Evolutionary conservation across 2,797 vertebrate species (phyloP).

Genomic region (Ceryle rudis): DNA sequence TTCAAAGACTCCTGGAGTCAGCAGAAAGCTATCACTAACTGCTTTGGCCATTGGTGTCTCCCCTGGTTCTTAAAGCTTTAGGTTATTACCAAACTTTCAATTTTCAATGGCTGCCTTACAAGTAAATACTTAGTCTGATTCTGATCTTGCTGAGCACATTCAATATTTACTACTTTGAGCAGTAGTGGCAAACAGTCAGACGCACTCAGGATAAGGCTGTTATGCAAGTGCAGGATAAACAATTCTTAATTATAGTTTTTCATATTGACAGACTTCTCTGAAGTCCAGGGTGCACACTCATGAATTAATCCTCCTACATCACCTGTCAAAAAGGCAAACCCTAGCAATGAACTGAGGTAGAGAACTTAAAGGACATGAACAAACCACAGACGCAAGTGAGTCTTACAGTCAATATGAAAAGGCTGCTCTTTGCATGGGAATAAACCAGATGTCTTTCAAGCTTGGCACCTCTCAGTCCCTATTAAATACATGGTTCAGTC

Average conservation of each 20-base stretch:
- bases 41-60: not conserved
- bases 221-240: not conserved
- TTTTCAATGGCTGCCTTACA: not conserved
- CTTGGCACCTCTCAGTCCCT: not conserved
- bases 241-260: constrained; percentile 22
- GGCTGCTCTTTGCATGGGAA: not conserved
- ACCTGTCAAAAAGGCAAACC: not conserved
- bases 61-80: not conserved
- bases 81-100: not conserved
- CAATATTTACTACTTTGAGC: not conserved
- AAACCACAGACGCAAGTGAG: not conserved
- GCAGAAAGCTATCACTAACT: not conserved
- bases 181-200: not conserved
- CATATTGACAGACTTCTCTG: not conserved
- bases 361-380: not conserved
- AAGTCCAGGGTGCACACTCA: not conserved
- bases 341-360: not conserved
- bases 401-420: not conserved
- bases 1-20: not conserved
- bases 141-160: not conserved
- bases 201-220: not conserved
- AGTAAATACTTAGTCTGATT: not conserved
- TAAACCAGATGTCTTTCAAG: not conserved
- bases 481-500: not conserved
- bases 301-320: not conserved